Percentiles rank a stretch among this genome's conserved stretches.
phyloP scores from a whole-genome alignment of 2,113 vertebrate genomes.

The Bettongia penicillata region DNA sequence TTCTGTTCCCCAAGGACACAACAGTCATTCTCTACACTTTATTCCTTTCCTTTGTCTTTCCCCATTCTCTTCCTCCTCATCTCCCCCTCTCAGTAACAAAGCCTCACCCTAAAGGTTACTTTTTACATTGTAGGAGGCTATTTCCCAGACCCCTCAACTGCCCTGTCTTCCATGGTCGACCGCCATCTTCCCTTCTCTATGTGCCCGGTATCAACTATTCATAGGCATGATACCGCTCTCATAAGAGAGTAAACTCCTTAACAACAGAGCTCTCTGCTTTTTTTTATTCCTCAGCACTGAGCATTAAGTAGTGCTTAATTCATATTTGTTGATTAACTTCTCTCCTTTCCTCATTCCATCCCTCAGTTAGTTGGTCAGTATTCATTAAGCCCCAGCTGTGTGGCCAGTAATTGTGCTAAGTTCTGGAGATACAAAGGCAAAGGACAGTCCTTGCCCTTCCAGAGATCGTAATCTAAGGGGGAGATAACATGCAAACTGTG shows the following conservation, averaged over 20 bases:
- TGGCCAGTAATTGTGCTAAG: neutral
- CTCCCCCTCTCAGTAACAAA: neutral
- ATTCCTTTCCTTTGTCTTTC: neutral
- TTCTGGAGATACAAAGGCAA: neutral
- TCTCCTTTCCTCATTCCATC: neutral
- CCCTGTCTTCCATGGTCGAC: neutral
- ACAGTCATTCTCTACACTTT: neutral
- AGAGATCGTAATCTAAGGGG: neutral
- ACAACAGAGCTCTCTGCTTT: neutral
- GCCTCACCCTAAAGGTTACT: neutral
- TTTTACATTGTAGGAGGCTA: neutral
- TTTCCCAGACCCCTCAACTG: neutral
- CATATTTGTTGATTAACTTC: neutral
- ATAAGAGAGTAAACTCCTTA: too few species aligned
- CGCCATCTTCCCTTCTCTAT: neutral
- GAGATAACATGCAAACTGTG: neutral
- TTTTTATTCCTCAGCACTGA: neutral
- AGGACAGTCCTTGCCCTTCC: too few species aligned
- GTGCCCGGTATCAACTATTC: neutral
- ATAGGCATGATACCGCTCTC: too few species aligned
- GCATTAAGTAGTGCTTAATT: too few species aligned
- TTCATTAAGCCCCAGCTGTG: neutral
- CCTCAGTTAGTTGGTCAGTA: neutral
- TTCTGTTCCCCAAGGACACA: neutral
- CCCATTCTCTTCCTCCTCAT: neutral